phyloP scores from a whole-genome alignment of 2,113 vertebrate species.

The Otis tarda region DNA sequence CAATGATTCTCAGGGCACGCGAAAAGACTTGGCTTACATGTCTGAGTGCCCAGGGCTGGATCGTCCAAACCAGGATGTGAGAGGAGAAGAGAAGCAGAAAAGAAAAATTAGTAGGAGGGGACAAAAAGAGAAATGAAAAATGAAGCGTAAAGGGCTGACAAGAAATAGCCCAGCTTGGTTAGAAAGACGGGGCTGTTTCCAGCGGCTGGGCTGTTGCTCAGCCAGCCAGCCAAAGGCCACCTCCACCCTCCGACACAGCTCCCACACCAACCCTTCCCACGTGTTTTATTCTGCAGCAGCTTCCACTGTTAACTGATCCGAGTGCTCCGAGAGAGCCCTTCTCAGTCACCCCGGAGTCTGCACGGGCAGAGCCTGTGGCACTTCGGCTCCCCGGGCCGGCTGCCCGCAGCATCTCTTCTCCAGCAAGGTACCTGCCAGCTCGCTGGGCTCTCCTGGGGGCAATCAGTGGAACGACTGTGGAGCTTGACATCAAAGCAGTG shows the following conservation, averaged over 20 bases:
- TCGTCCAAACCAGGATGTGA: neutral
- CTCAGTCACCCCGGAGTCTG: neutral
- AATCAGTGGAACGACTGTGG: neutral
- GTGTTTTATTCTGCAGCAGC: neutral
- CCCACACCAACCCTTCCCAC: neutral
- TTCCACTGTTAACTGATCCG: rapidly evolving
- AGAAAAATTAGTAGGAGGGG: neutral
- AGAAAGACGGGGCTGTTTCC: neutral
- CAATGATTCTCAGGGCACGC: neutral
- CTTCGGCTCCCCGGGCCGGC: neutral
- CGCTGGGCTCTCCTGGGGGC: neutral
- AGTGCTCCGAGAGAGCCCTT: neutral
- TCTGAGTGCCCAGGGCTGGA: neutral
- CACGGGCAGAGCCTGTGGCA: neutral
- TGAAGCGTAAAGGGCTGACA: neutral
- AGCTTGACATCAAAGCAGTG: neutral
- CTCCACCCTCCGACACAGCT: neutral
- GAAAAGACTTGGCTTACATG: neutral
- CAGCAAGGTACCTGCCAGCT: neutral
- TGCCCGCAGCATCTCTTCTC: neutral
- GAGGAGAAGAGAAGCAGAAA: neutral
- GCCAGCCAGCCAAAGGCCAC: neutral
- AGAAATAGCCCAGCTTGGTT: neutral
- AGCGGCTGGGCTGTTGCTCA: neutral
- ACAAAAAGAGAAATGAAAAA: neutral